phyloP scores from a whole-genome alignment of 2,888 invertebrate species.

The Cantharis nigra region DNA sequence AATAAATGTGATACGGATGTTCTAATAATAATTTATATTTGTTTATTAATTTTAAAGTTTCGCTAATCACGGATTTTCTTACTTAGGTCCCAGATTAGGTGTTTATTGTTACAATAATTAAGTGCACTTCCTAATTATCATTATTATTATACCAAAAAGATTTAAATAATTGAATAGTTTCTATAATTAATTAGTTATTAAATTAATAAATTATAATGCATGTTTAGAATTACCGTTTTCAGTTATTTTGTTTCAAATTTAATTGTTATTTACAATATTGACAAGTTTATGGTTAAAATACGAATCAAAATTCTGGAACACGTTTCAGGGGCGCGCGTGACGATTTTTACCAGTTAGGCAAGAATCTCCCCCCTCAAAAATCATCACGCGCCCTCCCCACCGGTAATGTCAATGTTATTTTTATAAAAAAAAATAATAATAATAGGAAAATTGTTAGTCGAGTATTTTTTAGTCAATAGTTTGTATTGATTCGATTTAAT shows the following conservation, averaged over 20 bases:
- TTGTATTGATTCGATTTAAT: conserved; percentile 12
- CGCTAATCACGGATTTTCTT: conserved; percentile 17
- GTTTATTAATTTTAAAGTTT: conserved; percentile 23
- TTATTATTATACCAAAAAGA: conserved; percentile 27
- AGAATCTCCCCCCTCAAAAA: background rate
- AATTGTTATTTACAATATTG: background rate
- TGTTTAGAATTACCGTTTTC: background rate
- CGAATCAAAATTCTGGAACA: background rate
- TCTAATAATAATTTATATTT: conserved; percentile 2
- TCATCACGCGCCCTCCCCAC: background rate
- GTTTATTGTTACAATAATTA: conserved; percentile 27
- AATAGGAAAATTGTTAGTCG: conserved; percentile 17
- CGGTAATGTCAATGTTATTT: background rate
- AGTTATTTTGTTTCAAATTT: background rate
- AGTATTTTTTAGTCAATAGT: conserved; percentile 25
- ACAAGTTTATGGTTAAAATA: background rate
- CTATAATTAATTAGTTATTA: conserved; percentile 8
- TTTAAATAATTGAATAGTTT: conserved; percentile 13
- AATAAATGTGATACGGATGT: conserved; percentile 22
- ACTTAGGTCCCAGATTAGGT: conserved; percentile 25
- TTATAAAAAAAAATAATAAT: background rate
- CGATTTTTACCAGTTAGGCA: background rate
- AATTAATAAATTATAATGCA: background rate
- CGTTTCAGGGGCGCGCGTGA: background rate
- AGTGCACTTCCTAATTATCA: conserved; percentile 29